Conservation (phyloP, 2,888 invertebrate genomes). For the Eupeodes luniger region DNA sequence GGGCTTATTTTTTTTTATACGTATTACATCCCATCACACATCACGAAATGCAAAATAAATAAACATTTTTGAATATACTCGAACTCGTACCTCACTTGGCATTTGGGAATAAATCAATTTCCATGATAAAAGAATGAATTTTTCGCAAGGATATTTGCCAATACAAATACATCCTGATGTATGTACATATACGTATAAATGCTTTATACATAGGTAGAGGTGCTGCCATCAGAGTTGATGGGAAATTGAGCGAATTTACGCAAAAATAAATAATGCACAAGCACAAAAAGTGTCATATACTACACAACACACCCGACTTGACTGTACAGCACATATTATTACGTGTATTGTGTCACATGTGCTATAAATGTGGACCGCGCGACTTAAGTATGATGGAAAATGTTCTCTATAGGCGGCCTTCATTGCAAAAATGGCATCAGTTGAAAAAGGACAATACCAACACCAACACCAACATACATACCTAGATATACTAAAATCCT, state of each 20-base stretch:
- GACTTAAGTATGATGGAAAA: constrained; percentile 37
- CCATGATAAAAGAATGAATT: constrained; percentile 62
- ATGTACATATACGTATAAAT: neutral
- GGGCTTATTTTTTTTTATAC: constrained; percentile 8
- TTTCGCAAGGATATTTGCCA: constrained; percentile 54
- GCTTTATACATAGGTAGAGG: neutral
- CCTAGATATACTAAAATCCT: neutral
- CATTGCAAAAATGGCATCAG: constrained; percentile 16
- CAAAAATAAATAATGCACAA: constrained; percentile 63
- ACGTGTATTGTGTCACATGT: constrained; percentile 45
- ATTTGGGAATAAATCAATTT: constrained; percentile 71
- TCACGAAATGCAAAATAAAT: constrained; percentile 45
- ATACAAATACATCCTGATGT: neutral
- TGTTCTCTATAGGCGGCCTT: neutral
- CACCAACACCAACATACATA: no score
- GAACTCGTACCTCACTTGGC: constrained; percentile 17
- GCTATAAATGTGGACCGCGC: constrained; percentile 5
- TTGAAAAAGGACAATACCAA: constrained; percentile 9
- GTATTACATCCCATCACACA: constrained; percentile 6
- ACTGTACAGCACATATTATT: no score
- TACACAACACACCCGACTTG: neutral
- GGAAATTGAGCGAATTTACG: constrained; percentile 66
- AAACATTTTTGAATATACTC: constrained; percentile 53
- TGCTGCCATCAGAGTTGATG: constrained; percentile 49
- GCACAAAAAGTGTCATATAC: constrained; percentile 53